Evolutionary conservation across 2,113 vertebrate genomes (phyloP), one percentile per base, ranked within the genome.

Genomic region (Redunca redunca): DNA sequence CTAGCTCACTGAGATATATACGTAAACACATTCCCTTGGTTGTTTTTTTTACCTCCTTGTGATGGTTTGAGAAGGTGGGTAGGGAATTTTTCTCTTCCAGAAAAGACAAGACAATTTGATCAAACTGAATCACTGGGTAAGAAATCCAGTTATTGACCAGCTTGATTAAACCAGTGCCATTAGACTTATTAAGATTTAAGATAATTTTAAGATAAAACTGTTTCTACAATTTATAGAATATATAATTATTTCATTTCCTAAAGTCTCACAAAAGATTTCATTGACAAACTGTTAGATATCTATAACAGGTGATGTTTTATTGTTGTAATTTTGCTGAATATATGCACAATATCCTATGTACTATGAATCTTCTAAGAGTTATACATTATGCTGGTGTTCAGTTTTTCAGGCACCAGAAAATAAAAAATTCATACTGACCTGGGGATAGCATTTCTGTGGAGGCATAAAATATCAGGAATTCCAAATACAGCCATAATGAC

Each of bases 401-500:
- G 80, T 26, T 83, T 95, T 95, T 52, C 50, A 95, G 23, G 23
- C n/a, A 85, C 3, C 46, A 90, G 53, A 4, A 57, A 98, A 82
- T 82, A n/a, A 95, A 74, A 92, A 94, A 95, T 26, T 52, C 33
- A 94, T 87, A 71, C 8, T 58, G 71, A 53, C 50, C 89, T 21
- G 53, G 33, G 28, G 80, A 96, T 43, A 97, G 36, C 53, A 33
- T 92, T 96, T 52, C 40, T n/a, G 21, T 46, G 90, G 28, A 74
- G 88, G 30, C 94, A 97, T 95, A 95, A 98, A 95, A 81, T 90
- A 88, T 23, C 30, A 6, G 9, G 91, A 95, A 97, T 96, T 95
- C 87, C 57, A 98, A 97, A 96, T 23, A 94, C 0, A 97, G 64
- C 58, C 33, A n/a, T 62, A 57, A 88, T 71, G 28, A 86, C 50